These are phyloP conservation scores for Mus spretus DNA, from an alignment of 2,797 vertebrate species.

Conservation along the genomic window DNA sequence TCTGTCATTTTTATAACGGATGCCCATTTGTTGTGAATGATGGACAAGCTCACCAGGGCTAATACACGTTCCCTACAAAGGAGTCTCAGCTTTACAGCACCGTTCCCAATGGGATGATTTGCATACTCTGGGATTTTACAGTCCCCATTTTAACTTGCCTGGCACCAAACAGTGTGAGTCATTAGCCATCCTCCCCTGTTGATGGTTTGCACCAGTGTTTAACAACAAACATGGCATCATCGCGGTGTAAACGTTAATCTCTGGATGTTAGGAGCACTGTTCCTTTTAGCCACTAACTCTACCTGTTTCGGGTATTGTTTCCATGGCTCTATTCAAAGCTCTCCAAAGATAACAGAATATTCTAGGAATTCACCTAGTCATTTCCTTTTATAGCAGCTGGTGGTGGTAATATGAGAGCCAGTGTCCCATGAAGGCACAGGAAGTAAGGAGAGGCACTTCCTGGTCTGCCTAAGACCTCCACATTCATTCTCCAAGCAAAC, in stretches of 20 bases:
- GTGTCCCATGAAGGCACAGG: neutral
- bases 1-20: conserved; percentile 11
- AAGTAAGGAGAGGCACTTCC: neutral
- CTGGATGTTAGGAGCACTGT: neutral
- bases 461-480: neutral
- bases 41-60: neutral
- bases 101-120: neutral
- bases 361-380: neutral
- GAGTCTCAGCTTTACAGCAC: neutral
- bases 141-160: conserved; percentile 41
- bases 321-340: neutral
- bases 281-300: neutral
- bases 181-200: neutral
- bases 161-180: neutral
- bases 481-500: conserved; percentile 25
- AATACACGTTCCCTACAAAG: neutral
- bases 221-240: neutral
- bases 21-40: neutral
- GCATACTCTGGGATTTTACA: neutral
- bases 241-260: neutral
- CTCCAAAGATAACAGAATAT: neutral
- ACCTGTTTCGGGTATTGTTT: neutral
- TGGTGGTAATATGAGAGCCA: neutral
- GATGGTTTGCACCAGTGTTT: conserved; percentile 11
- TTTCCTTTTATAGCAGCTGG: conserved; percentile 47